Percentiles rank a stretch among this genome's conserved stretches.
Evolutionary conservation across 2,888 invertebrate genomes (phyloP).

Genomic region (Beris chalybata): DNA sequence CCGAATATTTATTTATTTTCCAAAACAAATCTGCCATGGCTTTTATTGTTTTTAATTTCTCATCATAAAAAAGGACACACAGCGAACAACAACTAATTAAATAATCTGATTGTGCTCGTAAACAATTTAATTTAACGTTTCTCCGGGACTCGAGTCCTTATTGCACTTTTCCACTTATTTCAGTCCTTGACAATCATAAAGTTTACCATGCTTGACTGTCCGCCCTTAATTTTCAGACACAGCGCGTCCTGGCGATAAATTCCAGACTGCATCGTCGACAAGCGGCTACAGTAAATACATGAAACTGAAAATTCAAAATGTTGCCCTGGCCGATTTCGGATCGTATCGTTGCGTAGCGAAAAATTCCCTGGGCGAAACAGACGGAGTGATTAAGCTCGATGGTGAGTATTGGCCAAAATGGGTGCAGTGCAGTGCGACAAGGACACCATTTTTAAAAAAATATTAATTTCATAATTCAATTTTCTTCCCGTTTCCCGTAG

Average conservation of each 20-base stretch:
- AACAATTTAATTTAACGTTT: not conserved
- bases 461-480: slow-evolving; percentile 38
- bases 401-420: slow-evolving; percentile 62
- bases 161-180: slow-evolving; percentile 1
- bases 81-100: not conserved
- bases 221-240: slow-evolving; percentile 57
- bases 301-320: slow-evolving; percentile 85
- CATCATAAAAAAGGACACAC: no score
- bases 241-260: slow-evolving; percentile 81
- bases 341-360: slow-evolving; percentile 90
- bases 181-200: not conserved
- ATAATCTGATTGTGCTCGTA: not conserved
- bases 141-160: no score
- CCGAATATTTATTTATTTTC: no score
- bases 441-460: slow-evolving; percentile 6
- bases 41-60: no score
- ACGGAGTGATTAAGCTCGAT: slow-evolving; percentile 85
- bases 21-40: no score
- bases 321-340: slow-evolving; percentile 78
- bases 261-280: slow-evolving; percentile 80
- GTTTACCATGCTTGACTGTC: not conserved
- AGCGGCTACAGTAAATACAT: slow-evolving; percentile 88
- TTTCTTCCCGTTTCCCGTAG: slow-evolving; percentile 56
- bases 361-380: slow-evolving; percentile 87
- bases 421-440: no score